Percentiles rank a stretch among this genome's conserved stretches.
Conservation (phyloP, 2,113 vertebrate genomes). For the Casuarius casuarius region DNA sequence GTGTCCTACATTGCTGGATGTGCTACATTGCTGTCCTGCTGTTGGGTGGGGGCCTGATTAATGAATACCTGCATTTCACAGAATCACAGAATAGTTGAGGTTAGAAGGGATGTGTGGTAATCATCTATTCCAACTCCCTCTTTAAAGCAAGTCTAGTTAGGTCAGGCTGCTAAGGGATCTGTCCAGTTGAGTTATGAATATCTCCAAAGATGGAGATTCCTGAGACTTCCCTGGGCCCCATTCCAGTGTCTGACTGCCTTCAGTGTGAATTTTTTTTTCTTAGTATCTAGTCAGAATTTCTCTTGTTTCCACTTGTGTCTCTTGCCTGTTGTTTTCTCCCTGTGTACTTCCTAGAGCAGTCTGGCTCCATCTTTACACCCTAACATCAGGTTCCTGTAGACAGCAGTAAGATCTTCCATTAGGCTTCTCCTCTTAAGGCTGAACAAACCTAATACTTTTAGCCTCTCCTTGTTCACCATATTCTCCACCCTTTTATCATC, state of each 20-base stretch:
- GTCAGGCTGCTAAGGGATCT: not conserved
- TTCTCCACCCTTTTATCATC: no score
- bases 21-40: not conserved
- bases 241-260: not conserved
- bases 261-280: not conserved
- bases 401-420: no score
- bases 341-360: not conserved
- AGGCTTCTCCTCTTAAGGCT: no score
- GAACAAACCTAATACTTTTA: no score
- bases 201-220: not conserved
- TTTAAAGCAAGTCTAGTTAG: not conserved
- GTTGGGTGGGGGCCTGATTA: not conserved
- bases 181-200: not conserved
- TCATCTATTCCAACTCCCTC: not conserved
- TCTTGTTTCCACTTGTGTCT: not conserved
- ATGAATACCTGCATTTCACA: not conserved
- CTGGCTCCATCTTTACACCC: not conserved
- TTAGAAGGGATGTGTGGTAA: not conserved
- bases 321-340: not conserved
- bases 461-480: no score
- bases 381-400: no score
- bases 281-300: not conserved
- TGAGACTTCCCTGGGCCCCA: not conserved
- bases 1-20: not conserved
- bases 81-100: not conserved